Conservation (phyloP, 2,113 vertebrate genomes). For the Dromas ardeola region DNA sequence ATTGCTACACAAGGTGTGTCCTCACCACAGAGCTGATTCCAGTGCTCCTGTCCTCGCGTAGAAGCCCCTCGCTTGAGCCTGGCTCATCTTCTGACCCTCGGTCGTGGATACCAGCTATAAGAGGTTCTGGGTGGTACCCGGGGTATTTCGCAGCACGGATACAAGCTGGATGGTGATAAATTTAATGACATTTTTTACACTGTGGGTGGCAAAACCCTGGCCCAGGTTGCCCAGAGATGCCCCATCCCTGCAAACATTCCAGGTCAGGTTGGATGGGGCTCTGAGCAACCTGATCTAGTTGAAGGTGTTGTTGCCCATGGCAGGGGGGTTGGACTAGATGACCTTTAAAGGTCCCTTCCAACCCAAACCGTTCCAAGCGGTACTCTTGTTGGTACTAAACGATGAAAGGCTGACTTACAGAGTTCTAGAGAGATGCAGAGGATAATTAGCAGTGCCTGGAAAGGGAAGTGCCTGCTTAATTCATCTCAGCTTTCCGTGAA, state of each 20-base stretch:
- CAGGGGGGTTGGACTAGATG: rapidly evolving
- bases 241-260: background rate
- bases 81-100: background rate
- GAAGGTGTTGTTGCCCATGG: background rate
- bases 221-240: background rate
- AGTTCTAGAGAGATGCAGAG: background rate
- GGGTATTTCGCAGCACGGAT: rapidly evolving
- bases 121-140: no score
- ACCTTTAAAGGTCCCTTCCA: background rate
- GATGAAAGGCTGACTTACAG: background rate
- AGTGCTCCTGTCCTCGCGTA: background rate
- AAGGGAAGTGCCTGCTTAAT: background rate
- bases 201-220: background rate
- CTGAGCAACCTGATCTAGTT: rapidly evolving
- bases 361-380: background rate
- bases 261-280: background rate
- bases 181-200: rapidly evolving
- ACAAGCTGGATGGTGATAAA: background rate
- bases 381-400: background rate
- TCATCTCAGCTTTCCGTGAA: background rate
- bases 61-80: background rate
- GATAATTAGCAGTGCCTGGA: background rate
- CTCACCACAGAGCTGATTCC: background rate
- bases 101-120: no score
- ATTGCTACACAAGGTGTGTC: background rate